phyloP scores from a whole-genome alignment of 2,113 vertebrate genomes.

The Dascyllus trimaculatus region DNA sequence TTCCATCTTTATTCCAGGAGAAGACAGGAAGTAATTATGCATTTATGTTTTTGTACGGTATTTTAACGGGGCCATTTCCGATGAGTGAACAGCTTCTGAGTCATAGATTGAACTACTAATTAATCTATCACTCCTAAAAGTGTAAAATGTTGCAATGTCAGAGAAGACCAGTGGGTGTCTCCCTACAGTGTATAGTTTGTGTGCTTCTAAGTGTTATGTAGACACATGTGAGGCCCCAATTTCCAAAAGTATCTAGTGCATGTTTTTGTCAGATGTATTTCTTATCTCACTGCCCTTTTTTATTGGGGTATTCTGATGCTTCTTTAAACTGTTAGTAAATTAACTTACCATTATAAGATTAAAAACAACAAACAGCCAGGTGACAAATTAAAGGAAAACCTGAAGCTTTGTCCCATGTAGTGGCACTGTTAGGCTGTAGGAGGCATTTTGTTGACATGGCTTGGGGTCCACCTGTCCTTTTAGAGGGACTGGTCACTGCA shows the following conservation, averaged over 20 bases:
- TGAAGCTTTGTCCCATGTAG: too few relatives aligned
- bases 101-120: slow-evolving; percentile 49
- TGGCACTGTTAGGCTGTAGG: too few relatives aligned
- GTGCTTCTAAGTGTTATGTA: slow-evolving; percentile 34
- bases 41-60: slow-evolving; percentile 15
- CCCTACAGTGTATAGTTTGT: slow-evolving; percentile 33
- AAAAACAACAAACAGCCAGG: too few relatives aligned
- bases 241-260: slow-evolving; percentile 52
- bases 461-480: too few relatives aligned
- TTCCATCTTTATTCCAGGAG: neutral
- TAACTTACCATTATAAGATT: too few relatives aligned
- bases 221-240: slow-evolving; percentile 22
- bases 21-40: slow-evolving; percentile 39
- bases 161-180: slow-evolving; percentile 56
- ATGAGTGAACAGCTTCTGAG: slow-evolving; percentile 37
- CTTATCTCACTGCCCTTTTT: neutral
- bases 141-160: slow-evolving; percentile 49
- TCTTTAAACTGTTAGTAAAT: slow-evolving; percentile 43
- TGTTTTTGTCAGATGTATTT: slow-evolving; percentile 24
- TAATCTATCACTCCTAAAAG: slow-evolving; percentile 51
- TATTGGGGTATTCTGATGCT: slow-evolving; percentile 25
- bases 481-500: too few relatives aligned
- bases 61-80: slow-evolving; percentile 59
- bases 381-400: too few relatives aligned
- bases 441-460: too few relatives aligned